phyloP scores from a whole-genome alignment of 2,797 vertebrate species.

The Onychomys torridus region DNA sequence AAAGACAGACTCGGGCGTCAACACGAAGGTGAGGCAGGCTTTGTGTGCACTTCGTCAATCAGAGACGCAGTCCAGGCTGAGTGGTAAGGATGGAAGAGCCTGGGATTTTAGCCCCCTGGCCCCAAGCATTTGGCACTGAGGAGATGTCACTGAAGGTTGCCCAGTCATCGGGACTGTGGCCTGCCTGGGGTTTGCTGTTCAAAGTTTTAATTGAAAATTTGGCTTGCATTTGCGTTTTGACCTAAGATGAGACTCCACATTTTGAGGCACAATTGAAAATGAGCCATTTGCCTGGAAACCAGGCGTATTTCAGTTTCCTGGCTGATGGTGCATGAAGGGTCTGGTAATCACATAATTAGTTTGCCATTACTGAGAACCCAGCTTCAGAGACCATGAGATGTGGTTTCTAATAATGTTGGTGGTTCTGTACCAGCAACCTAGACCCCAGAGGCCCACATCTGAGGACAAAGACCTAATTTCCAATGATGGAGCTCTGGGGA shows the following conservation, averaged over 20 bases:
- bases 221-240: conserved; percentile 71
- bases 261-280: conserved; percentile 82
- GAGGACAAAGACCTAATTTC: conserved; percentile 75
- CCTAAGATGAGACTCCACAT: conserved; percentile 82
- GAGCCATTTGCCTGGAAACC: conserved; percentile 86
- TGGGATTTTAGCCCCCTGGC: conserved; percentile 48
- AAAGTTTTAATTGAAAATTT: conserved; percentile 79
- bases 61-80: not conserved
- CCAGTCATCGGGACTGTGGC: conserved; percentile 40
- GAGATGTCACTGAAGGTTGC: not conserved
- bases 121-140: not conserved
- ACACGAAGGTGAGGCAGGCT: not conserved
- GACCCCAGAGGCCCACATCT: conserved; percentile 63
- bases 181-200: conserved; percentile 25
- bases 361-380: conserved; percentile 87
- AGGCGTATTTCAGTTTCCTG: conserved; percentile 86
- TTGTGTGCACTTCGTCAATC: not conserved
- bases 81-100: not conserved
- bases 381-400: conserved; percentile 86
- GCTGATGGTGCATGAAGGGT: conserved; percentile 85
- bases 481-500: conserved; percentile 75
- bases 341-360: conserved; percentile 87
- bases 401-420: conserved; percentile 81
- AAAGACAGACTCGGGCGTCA: not conserved
- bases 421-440: conserved; percentile 72